Evolutionary conservation across 2,888 invertebrate species (phyloP), one percentile per base, ranked within the genome.

Genomic region (Drosophila villosipedis): DNA sequence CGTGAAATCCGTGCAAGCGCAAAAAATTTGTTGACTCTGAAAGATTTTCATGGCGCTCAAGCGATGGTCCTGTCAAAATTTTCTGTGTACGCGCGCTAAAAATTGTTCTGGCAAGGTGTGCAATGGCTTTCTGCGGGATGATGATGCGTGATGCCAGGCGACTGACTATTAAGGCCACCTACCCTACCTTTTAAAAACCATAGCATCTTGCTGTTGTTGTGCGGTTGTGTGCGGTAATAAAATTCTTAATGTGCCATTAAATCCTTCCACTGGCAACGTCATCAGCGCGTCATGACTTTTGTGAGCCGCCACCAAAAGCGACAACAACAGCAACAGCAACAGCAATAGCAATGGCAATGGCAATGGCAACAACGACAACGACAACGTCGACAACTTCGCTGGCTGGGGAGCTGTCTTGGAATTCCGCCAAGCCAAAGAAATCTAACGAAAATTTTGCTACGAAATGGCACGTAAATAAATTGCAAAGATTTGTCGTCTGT

Each of bases 211-310:
- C 63, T 65, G 52, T 37, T 76, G 73, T 41, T 76, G 75, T 77
- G 73, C 33, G 74, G 75, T 49, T 81, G 78, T 74, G 80, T 82
- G 88, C 79, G 89, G 92, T 89, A 92, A 92, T 92, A 92, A 92
- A 92, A 92, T 92, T 91, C 90, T 92, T 92, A 92, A 92, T 92
- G 92, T 91, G 90, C 92, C 92, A 92, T 92, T 92, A 92, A 92
- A 92, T 92, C 92, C 91, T 91, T 91, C 85, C 82, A 85, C 87
- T 82, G 84, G 83, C 83, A 85, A 83, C 84, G 84, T 85, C 85
- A 85, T 85, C 87, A 85, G 83, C 84, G 78, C 84, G 77, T 87
- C 88, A 86, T 83, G 87, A 87, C 87, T 85, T 86, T 86, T 86
- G 86, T 86, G 74, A 83, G 84, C 84, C 80, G 70, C 76, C 73